These are phyloP conservation scores for Cephalopholis sonnerati DNA, from an alignment of 2,113 vertebrate genomes.

Conservation along the genomic window DNA sequence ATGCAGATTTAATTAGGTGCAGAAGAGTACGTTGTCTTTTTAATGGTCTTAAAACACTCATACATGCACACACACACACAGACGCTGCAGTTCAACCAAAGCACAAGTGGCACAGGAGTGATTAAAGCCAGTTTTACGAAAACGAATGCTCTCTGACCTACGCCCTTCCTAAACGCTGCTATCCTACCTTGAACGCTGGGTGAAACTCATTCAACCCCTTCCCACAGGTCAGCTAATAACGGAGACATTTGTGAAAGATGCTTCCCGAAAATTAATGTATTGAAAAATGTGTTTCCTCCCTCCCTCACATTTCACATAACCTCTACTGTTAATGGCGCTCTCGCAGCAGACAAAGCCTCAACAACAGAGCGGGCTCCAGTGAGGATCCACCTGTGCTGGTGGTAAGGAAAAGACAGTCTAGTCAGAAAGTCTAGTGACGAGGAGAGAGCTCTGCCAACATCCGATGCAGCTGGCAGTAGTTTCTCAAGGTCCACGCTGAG, in stretches of 20 bases:
- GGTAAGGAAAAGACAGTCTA: slow-evolving; percentile 65
- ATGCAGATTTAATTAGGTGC: background rate
- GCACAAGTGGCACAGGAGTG: slow-evolving; percentile 50
- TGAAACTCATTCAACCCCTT: slow-evolving; percentile 77
- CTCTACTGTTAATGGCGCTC: slow-evolving; percentile 41
- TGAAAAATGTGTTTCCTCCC: slow-evolving; percentile 88
- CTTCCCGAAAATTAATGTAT: slow-evolving; percentile 83
- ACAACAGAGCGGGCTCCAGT: slow-evolving; percentile 30
- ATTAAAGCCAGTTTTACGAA: slow-evolving; percentile 76
- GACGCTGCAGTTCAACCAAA: slow-evolving; percentile 26
- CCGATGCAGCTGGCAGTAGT: slow-evolving; percentile 74
- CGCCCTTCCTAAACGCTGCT: slow-evolving; percentile 75
- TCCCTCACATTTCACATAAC: slow-evolving; percentile 76
- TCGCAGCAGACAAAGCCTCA: slow-evolving; percentile 34
- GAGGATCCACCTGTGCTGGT: slow-evolving; percentile 75
- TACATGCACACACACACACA: slow-evolving; percentile 19
- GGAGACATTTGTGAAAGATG: slow-evolving; percentile 85
- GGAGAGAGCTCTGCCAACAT: slow-evolving; percentile 67
- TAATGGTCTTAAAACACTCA: slow-evolving; percentile 18
- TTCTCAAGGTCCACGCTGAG: slow-evolving; percentile 72
- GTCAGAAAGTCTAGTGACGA: slow-evolving; percentile 63
- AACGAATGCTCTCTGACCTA: slow-evolving; percentile 71
- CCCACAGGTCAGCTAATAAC: slow-evolving; percentile 83
- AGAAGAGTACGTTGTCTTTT: background rate
- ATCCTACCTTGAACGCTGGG: slow-evolving; percentile 81